Conservation (phyloP, 53 echinoderm and acorn worm genomes). For the Luidia sarsii region DNA sequence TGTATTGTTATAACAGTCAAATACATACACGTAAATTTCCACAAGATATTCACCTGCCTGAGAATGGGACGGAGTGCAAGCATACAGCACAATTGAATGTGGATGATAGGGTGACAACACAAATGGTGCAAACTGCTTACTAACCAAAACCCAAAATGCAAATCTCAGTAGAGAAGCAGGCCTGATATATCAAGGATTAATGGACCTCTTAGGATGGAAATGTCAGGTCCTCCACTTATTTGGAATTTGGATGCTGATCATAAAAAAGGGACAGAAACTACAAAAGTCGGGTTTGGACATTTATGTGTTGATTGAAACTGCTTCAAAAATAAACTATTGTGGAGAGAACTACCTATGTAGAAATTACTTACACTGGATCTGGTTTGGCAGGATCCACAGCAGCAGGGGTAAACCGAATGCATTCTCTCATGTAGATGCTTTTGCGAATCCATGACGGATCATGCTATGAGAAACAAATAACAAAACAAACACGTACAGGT, state of each 20-base stretch:
- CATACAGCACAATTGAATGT: too few relatives aligned
- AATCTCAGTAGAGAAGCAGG: too few relatives aligned
- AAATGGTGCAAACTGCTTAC: too few relatives aligned
- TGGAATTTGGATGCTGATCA: background rate
- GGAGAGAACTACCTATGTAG: background rate
- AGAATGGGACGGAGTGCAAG: too few relatives aligned
- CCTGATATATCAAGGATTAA: background rate
- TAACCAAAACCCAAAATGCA: too few relatives aligned
- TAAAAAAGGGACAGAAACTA: background rate
- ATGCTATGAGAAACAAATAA: conserved; percentile 44
- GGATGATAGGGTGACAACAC: too few relatives aligned
- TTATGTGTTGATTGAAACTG: background rate
- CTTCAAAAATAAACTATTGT: background rate
- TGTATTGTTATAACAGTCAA: too few relatives aligned
- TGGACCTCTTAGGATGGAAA: background rate
- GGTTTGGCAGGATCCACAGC: conserved; percentile 28
- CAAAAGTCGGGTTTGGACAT: background rate
- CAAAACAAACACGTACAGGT: background rate
- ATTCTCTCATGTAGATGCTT: conserved; percentile 88
- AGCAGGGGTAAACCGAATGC: conserved; percentile 72
- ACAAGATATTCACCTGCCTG: too few relatives aligned
- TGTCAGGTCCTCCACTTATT: too few relatives aligned
- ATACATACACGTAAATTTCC: too few relatives aligned
- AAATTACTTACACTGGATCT: conserved; percentile 50
- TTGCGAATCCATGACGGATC: conserved; percentile 88